phyloP scores from a whole-genome alignment of 1,140 invertebrate genomes.

The Euschistus heros region DNA sequence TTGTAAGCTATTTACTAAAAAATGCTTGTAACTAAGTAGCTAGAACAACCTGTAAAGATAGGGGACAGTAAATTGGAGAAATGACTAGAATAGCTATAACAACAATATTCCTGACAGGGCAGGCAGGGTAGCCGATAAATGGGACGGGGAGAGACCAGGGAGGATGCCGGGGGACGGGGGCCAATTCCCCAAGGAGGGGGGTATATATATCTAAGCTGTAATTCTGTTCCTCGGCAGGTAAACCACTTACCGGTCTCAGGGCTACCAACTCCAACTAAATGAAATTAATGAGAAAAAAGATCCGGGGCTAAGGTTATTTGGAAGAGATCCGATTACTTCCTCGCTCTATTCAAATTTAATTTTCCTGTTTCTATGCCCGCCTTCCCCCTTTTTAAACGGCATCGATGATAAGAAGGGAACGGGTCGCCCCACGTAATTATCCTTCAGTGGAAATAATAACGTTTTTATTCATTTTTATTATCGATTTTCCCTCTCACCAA shows the following conservation, averaged over 20 bases:
- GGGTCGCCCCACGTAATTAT: neutral
- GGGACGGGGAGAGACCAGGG: too few species aligned
- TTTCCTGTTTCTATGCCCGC: conserved; percentile 3
- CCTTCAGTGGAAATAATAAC: neutral
- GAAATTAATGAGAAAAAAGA: conserved; percentile 20
- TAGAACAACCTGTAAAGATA: too few species aligned
- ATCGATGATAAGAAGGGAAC: neutral
- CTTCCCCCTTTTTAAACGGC: neutral
- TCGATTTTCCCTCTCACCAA: neutral
- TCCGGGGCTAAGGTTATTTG: conserved; percentile 6
- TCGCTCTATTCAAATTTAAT: conserved; percentile 5
- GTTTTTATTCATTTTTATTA: neutral
- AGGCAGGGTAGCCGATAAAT: too few species aligned
- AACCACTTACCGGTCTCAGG: conserved; percentile 11
- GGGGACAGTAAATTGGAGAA: too few species aligned
- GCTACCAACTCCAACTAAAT: conserved; percentile 6
- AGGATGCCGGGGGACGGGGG: neutral
- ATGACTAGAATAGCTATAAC: too few species aligned
- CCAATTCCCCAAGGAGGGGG: conserved; percentile 2
- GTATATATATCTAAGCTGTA: conserved; percentile 18
- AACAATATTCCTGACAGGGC: too few species aligned
- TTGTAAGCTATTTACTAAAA: too few species aligned
- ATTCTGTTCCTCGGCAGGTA: conserved; percentile 13
- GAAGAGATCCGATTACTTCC: neutral
- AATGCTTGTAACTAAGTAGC: too few species aligned